phyloP scores from a whole-genome alignment of 2,888 invertebrate species.

The Eilema depressum region DNA sequence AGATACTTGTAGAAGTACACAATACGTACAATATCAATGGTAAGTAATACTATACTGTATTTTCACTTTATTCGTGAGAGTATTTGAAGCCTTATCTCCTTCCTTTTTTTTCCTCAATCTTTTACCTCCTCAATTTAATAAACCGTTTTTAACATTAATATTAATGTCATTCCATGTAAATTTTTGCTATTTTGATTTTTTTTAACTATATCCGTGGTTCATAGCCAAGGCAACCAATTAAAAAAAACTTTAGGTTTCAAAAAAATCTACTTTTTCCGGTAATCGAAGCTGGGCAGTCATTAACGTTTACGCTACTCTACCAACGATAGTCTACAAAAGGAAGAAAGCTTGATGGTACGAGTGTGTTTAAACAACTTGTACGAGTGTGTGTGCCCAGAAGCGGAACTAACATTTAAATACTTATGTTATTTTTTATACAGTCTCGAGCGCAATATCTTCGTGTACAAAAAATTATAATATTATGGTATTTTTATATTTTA shows the following conservation, averaged over 20 bases:
- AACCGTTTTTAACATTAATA: too few species aligned
- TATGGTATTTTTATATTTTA: neutral
- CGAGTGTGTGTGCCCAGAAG: neutral
- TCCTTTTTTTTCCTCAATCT: too few species aligned
- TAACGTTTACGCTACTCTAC: neutral
- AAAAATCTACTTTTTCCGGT: neutral
- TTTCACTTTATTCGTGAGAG: neutral
- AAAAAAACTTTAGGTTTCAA: neutral
- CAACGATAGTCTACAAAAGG: neutral
- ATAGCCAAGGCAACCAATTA: neutral
- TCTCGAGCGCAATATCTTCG: neutral
- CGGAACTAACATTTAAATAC: slow-evolving; percentile 1
- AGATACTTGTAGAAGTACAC: too few species aligned
- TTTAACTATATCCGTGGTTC: neutral
- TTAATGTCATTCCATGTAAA: too few species aligned
- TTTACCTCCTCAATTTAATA: too few species aligned
- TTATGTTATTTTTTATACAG: neutral
- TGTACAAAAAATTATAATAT: neutral
- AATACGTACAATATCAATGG: neutral
- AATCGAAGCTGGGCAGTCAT: neutral
- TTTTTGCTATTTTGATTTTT: neutral
- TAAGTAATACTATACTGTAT: neutral
- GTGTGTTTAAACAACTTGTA: slow-evolving; percentile 1
- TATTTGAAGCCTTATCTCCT: too few species aligned
- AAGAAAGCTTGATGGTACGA: neutral